Conservation (phyloP, 2,888 invertebrate genomes). For the Leucophenga maculata region DNA sequence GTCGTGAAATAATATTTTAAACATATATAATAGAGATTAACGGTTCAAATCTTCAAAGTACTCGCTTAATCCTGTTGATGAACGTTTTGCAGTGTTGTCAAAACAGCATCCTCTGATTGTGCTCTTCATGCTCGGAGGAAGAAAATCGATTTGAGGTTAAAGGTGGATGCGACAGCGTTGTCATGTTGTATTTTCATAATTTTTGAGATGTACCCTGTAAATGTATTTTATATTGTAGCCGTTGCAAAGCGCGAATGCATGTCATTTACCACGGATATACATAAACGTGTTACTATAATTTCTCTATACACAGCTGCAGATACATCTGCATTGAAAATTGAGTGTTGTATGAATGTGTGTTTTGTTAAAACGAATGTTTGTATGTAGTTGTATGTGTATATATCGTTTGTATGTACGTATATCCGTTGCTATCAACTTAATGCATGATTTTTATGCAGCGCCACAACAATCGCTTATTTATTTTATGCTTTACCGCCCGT, state of each 20-base stretch:
- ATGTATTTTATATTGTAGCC: slow-evolving; percentile 2
- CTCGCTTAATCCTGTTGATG: no score
- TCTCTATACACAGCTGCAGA: background rate
- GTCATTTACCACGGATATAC: slow-evolving; percentile 34
- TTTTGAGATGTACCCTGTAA: no score
- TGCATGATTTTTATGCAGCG: slow-evolving; percentile 11
- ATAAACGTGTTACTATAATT: slow-evolving; percentile 26
- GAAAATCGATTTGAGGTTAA: no score
- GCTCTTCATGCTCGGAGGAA: no score
- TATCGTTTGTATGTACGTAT: background rate
- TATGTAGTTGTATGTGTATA: background rate
- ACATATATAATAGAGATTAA: no score
- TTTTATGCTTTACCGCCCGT: background rate
- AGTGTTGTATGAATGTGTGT: background rate
- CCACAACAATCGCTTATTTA: slow-evolving; percentile 1
- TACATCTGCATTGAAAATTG: background rate
- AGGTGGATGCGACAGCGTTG: no score
- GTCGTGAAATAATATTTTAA: no score
- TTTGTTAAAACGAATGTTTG: no score
- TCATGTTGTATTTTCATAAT: no score
- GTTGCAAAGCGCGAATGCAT: slow-evolving; percentile 10
- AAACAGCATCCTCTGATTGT: no score
- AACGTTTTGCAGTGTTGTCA: no score
- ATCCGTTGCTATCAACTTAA: slow-evolving; percentile 3
- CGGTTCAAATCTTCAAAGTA: no score